Base-by-base conservation (phyloP, 2,113 vertebrate genomes). In the Heterochromis multidens region DNA sequence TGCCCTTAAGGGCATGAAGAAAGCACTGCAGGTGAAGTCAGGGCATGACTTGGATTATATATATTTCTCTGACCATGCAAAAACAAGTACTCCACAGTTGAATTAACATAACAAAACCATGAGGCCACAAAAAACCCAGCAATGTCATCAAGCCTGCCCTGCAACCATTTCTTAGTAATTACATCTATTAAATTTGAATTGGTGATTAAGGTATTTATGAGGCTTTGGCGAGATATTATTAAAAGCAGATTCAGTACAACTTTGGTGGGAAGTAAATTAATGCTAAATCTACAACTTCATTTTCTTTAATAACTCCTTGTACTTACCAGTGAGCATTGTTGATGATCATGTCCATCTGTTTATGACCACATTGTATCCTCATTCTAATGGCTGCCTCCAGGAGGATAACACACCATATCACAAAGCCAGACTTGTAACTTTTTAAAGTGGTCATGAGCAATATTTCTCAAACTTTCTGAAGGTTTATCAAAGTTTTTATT, bases 1-100 rank as follows among this genome's bases (percentile, higher is more conserved):
- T 98, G 90, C 89, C 95, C 93, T 99, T 99, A 86, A 99, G 95
- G 35, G 98, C 97, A 23, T 98, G 97, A 77, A 99, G 95, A 91
- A 99, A 99, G 90, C 98, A 98, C 86, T 95, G 97, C 61, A 99
- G 92, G 5, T 92, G 94, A 91, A 79, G 89, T 79, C 70, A 88
- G 65, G 6, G 17, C 2, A 80, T 14, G 54, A 74, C 14, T 37
- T 52, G 37, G n/a, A 83, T 91, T 77, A 88, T 25, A 80, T 43
- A 37, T 4, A 33, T 63, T 80, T 3, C 29, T 87, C 29, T 62
- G 27, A 88, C 58, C 21, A 29, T 7, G n/a, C 16, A 46, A 43
- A 67, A 67, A 43, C 9, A 9, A n/a, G 23, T 25, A 33, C 4
- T 78, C 25, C 23, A 67, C 35, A 46, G 37, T 10, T 80, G 12